Conservation (phyloP, 2,888 invertebrate species). For the Platycheirus albimanus region DNA sequence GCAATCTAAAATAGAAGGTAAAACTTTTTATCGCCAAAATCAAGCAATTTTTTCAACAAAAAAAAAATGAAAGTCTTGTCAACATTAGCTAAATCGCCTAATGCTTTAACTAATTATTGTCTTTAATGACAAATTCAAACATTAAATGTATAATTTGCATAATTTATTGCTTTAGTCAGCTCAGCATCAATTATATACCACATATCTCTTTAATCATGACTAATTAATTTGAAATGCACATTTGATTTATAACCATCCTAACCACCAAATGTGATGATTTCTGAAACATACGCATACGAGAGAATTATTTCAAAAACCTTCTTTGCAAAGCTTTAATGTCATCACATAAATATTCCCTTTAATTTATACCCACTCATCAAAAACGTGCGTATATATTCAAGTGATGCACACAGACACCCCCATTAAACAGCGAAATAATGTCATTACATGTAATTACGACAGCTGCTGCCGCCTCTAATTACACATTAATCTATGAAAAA, state of each 20-base stretch:
- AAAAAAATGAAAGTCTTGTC: no score
- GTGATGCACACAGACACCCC: background rate
- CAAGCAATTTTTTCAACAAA: no score
- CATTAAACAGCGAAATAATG: slow-evolving; percentile 9
- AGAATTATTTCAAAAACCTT: background rate
- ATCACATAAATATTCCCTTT: slow-evolving; percentile 15
- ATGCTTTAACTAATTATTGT: no score
- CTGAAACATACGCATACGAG: no score
- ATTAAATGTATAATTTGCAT: no score
- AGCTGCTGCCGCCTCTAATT: slow-evolving; percentile 52
- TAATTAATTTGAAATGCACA: slow-evolving; percentile 21
- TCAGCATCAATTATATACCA: slow-evolving; percentile 6
- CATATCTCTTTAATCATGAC: slow-evolving; percentile 1
- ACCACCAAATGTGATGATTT: slow-evolving; percentile 16
- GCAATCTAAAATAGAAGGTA: no score
- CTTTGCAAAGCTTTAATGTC: background rate
- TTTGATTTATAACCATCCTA: background rate
- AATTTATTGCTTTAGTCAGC: no score
- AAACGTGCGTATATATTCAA: background rate
- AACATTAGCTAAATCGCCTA: no score
- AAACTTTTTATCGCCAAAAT: no score
- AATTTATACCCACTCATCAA: background rate
- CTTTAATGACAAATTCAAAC: no score
- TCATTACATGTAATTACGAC: slow-evolving; percentile 61
- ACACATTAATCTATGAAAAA: slow-evolving; percentile 57